Evolutionary conservation across 2,888 invertebrate genomes (phyloP).

Genomic region (Fissipunctia ypsillon): DNA sequence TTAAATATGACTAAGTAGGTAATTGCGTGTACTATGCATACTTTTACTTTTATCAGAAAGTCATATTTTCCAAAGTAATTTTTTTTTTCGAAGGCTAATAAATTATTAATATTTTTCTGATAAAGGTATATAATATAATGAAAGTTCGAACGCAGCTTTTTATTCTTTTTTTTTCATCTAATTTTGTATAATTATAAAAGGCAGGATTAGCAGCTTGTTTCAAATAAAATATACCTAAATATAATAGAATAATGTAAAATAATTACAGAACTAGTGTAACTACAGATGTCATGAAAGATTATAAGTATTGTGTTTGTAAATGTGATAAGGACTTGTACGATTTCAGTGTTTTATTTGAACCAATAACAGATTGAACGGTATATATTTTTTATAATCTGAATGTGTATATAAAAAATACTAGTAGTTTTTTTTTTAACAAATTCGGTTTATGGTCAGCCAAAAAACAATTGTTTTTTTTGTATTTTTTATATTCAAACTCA

Average conservation of each 20-base stretch:
- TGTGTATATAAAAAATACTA: not conserved
- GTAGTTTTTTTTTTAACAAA: not conserved
- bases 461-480: not conserved
- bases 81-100: not conserved
- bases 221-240: conserved; percentile 35
- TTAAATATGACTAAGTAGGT: conserved; percentile 46
- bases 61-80: not conserved
- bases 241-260: conserved; percentile 32
- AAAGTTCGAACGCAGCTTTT: conserved; percentile 48
- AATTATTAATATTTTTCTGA: conserved; percentile 11
- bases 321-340: conserved; percentile 30
- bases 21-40: conserved; percentile 53
- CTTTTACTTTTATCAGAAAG: conserved; percentile 46
- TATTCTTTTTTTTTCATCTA: conserved; percentile 9
- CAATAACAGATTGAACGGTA: not conserved
- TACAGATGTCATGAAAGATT: conserved; percentile 46
- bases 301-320: conserved; percentile 33
- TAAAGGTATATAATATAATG: conserved; percentile 50
- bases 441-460: not conserved
- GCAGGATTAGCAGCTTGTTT: conserved; percentile 44
- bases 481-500: not conserved
- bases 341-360: not conserved
- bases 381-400: not conserved
- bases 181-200: conserved; percentile 21
- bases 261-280: conserved; percentile 54